Base-by-base conservation (phyloP, 2,797 vertebrate genomes). In the Balearica regulorum region DNA sequence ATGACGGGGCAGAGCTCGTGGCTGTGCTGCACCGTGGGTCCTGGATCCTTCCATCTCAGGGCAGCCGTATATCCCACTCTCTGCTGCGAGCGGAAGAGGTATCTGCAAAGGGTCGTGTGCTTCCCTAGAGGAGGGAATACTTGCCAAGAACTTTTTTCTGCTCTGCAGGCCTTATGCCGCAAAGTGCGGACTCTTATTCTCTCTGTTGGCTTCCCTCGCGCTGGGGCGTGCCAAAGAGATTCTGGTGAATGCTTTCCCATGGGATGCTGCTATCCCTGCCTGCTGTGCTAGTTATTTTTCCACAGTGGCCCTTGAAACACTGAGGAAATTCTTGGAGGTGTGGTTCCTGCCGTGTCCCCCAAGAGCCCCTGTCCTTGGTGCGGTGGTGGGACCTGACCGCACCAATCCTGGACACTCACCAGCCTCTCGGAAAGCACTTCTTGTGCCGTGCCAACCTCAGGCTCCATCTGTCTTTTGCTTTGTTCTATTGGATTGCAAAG, bases 11-110 rank as follows among this genome's bases (percentile, higher is more conserved):
- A 20, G 17, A 54, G 39, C 26, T 72, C 21, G 1, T 5, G 26
- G 3, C 26, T 0, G 4, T 1, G 3, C 31, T 11, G 25, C 25
- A 11, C 16, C 13, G 1, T 7, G 41, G 43, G 5, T 33, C 49
- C 13, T 3, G 24, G 14, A 13, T 13, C 12, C 15, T 16, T 33
- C 58, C 9, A 2, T 28, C 7, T 4, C 16, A 8, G 37, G 55
- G 33, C 57, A 70, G 55, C 33, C 2, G 3, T 10, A 6, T n/a
- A n/a, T n/a, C 39, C 9, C 26, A 10, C 31, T n/a, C 8, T 19
- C 20, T 26, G 33, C 43, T 43, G 22, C 3, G 4, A 4, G n/a
- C 13, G 9, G 79, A 41, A 29, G 44, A 58, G 16, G 37, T 31
- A 29, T 31, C 25, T 14, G 44, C 33, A 9, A 21, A 51, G 35